Percentiles rank a stretch among this genome's conserved stretches.
Conservation (phyloP, 37 sponge, comb jelly and placozoan species). For the Lycopodina hypogea region DNA sequence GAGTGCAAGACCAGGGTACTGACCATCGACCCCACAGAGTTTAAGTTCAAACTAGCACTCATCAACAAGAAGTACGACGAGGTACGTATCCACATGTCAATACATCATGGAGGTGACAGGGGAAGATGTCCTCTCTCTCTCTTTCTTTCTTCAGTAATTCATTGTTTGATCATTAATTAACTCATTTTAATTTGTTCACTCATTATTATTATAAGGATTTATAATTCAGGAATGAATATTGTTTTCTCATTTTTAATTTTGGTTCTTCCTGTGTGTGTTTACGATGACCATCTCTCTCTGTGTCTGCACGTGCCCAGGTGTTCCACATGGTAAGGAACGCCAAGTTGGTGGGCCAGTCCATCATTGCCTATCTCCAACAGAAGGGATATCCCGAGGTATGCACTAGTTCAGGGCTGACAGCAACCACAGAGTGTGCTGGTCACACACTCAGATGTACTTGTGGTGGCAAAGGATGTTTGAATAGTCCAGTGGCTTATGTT, state of each 20-base stretch:
- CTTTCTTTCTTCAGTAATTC: too few relatives aligned
- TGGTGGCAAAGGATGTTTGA: constrained; percentile 5
- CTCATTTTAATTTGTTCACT: too few relatives aligned
- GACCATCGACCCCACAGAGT: constrained; percentile 92
- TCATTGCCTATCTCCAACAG: constrained; percentile 96
- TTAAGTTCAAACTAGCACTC: constrained; percentile 96
- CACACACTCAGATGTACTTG: constrained; percentile 4
- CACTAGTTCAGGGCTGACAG: too few relatives aligned
- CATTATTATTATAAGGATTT: too few relatives aligned
- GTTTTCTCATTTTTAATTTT: too few relatives aligned
- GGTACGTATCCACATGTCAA: constrained; percentile 59
- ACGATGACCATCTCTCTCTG: too few relatives aligned
- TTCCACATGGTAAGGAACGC: constrained; percentile 94
- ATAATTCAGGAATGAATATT: too few relatives aligned
- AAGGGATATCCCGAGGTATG: constrained; percentile 97
- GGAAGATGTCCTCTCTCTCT: not conserved
- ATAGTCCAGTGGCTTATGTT: too few relatives aligned
- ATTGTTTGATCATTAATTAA: too few relatives aligned
- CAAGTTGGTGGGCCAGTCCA: constrained; percentile 91
- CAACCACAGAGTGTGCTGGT: not conserved
- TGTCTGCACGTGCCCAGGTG: constrained; percentile 50
- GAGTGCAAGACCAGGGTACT: constrained; percentile 84
- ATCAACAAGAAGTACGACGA: constrained; percentile 94
- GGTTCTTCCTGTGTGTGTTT: not conserved
- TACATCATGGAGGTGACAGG: not conserved